These are phyloP conservation scores for Anhinga anhinga DNA, from an alignment of 2,113 vertebrate species.

Conservation along the genomic window DNA sequence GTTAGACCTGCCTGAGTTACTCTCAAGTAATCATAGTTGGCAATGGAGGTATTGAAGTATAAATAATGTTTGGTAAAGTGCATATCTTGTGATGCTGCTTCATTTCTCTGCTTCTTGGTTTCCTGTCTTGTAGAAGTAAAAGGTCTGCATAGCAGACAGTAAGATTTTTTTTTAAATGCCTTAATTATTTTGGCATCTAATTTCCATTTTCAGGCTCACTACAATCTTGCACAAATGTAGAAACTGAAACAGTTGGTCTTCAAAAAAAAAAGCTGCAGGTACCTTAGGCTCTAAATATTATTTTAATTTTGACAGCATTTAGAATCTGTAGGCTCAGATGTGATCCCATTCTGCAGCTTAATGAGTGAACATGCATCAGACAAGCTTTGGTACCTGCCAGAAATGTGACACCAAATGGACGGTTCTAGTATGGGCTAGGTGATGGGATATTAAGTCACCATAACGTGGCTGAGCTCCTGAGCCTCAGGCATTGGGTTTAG, in stretches of 20 bases:
- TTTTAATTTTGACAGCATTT: not conserved
- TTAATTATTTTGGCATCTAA: not conserved
- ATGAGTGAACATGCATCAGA: not conserved
- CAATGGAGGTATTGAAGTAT: not conserved
- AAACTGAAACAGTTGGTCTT: not conserved
- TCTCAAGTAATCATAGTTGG: not conserved
- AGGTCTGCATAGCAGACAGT: not conserved
- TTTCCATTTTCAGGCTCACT: not conserved
- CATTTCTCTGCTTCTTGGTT: not conserved
- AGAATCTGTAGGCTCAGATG: not conserved
- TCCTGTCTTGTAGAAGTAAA: constrained; percentile 13
- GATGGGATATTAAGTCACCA: not conserved
- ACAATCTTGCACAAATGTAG: not conserved
- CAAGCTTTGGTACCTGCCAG: not conserved
- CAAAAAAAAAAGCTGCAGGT: not conserved
- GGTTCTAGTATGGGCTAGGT: not conserved
- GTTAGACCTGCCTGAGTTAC: not conserved
- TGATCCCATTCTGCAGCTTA: not conserved
- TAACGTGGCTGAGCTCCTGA: not conserved
- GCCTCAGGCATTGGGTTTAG: not conserved
- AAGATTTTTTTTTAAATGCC: not conserved
- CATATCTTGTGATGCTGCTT: not conserved
- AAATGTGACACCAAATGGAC: not conserved
- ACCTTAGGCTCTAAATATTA: not conserved
- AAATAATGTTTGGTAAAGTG: not conserved